These are phyloP conservation scores for Metridium senile DNA, from an alignment of 92 coral and sea anemone species.

Conservation along the genomic window DNA sequence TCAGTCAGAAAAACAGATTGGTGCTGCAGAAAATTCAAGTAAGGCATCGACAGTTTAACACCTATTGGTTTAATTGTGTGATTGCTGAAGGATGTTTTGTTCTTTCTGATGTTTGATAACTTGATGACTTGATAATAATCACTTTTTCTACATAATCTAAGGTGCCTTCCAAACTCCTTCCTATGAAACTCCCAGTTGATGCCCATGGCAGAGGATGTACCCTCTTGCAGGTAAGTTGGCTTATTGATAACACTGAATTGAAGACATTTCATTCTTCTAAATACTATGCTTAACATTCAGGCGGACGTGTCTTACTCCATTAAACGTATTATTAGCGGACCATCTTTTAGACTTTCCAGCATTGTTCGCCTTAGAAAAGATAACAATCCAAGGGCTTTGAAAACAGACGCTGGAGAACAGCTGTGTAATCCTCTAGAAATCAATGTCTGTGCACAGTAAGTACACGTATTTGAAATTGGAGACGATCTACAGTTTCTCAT, in stretches of 20 bases:
- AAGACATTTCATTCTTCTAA: background rate
- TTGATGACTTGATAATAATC: background rate
- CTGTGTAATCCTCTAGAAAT: slow-evolving; percentile 74
- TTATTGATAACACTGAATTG: background rate
- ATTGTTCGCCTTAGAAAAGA: slow-evolving; percentile 39
- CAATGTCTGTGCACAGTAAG: slow-evolving; percentile 71
- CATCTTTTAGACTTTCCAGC: slow-evolving; percentile 72
- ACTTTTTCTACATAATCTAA: background rate
- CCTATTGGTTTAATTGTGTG: too few species aligned
- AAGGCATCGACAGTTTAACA: background rate
- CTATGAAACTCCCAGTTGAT: slow-evolving; percentile 43
- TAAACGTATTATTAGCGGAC: slow-evolving; percentile 73
- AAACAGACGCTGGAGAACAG: slow-evolving; percentile 61
- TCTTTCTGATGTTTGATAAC: too few species aligned
- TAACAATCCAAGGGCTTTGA: slow-evolving; percentile 22
- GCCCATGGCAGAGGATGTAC: slow-evolving; percentile 86
- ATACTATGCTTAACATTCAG: slow-evolving; percentile 19
- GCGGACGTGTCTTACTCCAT: slow-evolving; percentile 88
- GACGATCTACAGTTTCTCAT: too few species aligned
- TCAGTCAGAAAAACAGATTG: slow-evolving; percentile 65
- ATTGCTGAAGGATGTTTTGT: too few species aligned
- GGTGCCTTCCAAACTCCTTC: slow-evolving; percentile 66
- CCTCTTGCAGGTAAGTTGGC: slow-evolving; percentile 75
- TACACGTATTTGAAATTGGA: too few species aligned
- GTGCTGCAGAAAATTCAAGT: slow-evolving; percentile 79